Evolutionary conservation across 2,113 vertebrate species (phyloP).

Genomic region (Poeciliopsis turrubarensis): DNA sequence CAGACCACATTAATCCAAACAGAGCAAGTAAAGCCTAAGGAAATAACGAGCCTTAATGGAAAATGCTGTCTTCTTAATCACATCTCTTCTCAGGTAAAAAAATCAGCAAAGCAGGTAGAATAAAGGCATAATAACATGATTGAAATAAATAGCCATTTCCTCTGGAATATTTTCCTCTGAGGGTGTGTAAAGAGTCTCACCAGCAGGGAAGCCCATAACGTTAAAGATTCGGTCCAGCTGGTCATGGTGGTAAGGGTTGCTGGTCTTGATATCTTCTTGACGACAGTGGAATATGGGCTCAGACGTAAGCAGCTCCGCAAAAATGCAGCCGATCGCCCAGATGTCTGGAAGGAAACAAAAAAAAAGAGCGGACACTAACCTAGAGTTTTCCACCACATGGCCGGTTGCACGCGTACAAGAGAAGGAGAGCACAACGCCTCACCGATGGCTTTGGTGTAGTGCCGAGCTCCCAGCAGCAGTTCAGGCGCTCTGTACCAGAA

Average conservation of each 20-base stretch:
- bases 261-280: constrained; percentile 99
- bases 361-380: not conserved
- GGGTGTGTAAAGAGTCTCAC: constrained; percentile 71
- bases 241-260: constrained; percentile 99
- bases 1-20: constrained; percentile 42
- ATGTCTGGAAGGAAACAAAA: constrained; percentile 84
- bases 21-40: not conserved
- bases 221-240: constrained; percentile 99
- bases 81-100: not conserved
- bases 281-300: constrained; percentile 99
- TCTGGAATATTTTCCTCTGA: not conserved
- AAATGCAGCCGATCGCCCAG: constrained; percentile 99
- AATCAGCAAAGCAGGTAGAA: not conserved
- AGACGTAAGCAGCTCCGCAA: constrained; percentile 98
- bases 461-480: constrained; percentile 95
- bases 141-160: not conserved
- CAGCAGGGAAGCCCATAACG: constrained; percentile 99
- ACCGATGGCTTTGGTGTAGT: constrained; percentile 99
- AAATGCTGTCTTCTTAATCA: constrained; percentile 17
- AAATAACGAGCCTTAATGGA: constrained; percentile 24
- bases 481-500: constrained; percentile 99
- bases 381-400: not conserved
- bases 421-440: constrained; percentile 54
- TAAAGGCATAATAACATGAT: not conserved
- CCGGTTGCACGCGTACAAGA: not conserved